These are phyloP conservation scores for Pocillopora verrucosa DNA, from an alignment of 64 coral and sea anemone genomes.

Conservation along the genomic window DNA sequence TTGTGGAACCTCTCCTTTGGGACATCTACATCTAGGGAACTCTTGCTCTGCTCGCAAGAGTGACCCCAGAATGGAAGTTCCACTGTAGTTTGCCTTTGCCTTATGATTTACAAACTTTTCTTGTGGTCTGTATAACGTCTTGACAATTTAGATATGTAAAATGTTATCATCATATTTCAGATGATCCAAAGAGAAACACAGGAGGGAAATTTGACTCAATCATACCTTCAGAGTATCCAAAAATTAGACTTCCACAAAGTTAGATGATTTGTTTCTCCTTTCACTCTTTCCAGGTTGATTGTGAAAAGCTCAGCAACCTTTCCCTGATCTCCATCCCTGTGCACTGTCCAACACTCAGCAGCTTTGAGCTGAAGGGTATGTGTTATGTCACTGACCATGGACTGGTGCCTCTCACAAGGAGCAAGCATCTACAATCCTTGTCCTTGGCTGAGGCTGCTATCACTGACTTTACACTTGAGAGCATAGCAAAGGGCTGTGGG, in stretches of 20 bases:
- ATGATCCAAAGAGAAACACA: too few relatives aligned
- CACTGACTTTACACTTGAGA: slow-evolving; percentile 65
- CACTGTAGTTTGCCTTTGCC: too few relatives aligned
- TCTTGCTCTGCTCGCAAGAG: too few relatives aligned
- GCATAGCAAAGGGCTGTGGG: slow-evolving; percentile 50
- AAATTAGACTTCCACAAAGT: not conserved
- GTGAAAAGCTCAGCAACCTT: slow-evolving; percentile 54
- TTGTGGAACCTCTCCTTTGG: too few relatives aligned
- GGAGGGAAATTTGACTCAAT: not conserved
- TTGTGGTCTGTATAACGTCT: too few relatives aligned
- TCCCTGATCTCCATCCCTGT: slow-evolving; percentile 59
- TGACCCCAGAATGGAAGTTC: too few relatives aligned
- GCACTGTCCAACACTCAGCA: slow-evolving; percentile 59
- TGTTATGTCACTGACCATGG: slow-evolving; percentile 79
- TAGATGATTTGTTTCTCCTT: not conserved
- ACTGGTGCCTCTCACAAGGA: slow-evolving; percentile 46
- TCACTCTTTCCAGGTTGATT: slow-evolving; percentile 57
- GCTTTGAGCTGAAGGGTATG: slow-evolving; percentile 62
- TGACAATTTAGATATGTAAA: too few relatives aligned
- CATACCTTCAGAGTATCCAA: not conserved
- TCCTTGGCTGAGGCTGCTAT: slow-evolving; percentile 72
- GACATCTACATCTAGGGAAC: too few relatives aligned
- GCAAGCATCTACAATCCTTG: slow-evolving; percentile 40
- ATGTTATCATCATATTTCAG: too few relatives aligned
- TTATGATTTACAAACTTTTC: too few relatives aligned